These are phyloP conservation scores for Drosophila picticornis DNA, from an alignment of 2,888 invertebrate genomes.

Conservation along the genomic window DNA sequence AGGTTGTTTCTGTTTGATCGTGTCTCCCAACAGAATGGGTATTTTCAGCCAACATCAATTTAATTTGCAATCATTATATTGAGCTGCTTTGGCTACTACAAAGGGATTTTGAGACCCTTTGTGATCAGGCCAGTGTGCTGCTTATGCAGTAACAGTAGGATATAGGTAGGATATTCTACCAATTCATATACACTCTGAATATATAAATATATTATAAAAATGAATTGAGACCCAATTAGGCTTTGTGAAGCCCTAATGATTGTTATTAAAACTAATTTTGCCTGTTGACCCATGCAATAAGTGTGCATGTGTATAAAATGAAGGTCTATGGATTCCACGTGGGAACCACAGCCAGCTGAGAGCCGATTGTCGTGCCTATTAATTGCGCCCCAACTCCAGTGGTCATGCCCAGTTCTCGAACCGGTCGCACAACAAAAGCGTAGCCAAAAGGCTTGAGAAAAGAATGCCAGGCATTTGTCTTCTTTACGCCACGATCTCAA, in stretches of 20 bases:
- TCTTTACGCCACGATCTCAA: slow-evolving; percentile 71
- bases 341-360: slow-evolving; percentile 52
- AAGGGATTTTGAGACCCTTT: slow-evolving; percentile 67
- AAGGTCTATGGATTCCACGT: slow-evolving; percentile 54
- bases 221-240: slow-evolving; percentile 68
- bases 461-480: slow-evolving; percentile 75
- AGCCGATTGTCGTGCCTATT: slow-evolving; percentile 63
- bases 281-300: slow-evolving; percentile 32
- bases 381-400: slow-evolving; percentile 58
- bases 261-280: slow-evolving; percentile 54
- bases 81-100: slow-evolving; percentile 50
- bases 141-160: slow-evolving; percentile 29
- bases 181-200: slow-evolving; percentile 1
- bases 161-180: slow-evolving; percentile 9
- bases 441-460: slow-evolving; percentile 79
- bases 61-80: slow-evolving; percentile 58
- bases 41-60: slow-evolving; percentile 37
- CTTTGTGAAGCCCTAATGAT: slow-evolving; percentile 56
- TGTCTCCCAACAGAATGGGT: slow-evolving; percentile 24
- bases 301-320: background rate
- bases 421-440: slow-evolving; percentile 73
- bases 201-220: slow-evolving; percentile 37
- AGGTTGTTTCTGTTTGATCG: slow-evolving; percentile 9
- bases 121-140: slow-evolving; percentile 14
- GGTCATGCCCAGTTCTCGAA: slow-evolving; percentile 39